phyloP scores from a whole-genome alignment of 1,140 invertebrate species.

The Drosophila bocki region DNA sequence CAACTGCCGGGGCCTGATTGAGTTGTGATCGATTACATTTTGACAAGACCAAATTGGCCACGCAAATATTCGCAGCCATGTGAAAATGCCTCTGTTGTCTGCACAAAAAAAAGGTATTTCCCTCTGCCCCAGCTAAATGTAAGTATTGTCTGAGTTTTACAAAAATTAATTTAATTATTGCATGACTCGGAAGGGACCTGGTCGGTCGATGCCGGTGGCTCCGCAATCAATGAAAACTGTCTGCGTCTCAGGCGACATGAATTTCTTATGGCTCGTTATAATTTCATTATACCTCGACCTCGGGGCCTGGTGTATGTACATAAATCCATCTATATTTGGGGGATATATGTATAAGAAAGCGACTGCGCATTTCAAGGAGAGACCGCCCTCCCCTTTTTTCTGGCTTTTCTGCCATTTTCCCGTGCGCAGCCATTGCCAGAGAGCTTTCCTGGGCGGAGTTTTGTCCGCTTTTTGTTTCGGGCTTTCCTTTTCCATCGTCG shows the following conservation, averaged over 20 bases:
- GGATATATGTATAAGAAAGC: constrained; percentile 43
- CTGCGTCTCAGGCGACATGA: constrained; percentile 62
- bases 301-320: constrained; percentile 2
- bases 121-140: not conserved
- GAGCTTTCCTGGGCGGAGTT: constrained; percentile 72
- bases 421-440: constrained; percentile 73
- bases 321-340: constrained; percentile 16
- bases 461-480: constrained; percentile 43
- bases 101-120: constrained; percentile 10
- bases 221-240: constrained; percentile 59
- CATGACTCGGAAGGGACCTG: constrained; percentile 22
- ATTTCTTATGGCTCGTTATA: constrained; percentile 84
- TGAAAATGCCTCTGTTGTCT: constrained; percentile 31
- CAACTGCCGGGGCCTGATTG: constrained; percentile 64
- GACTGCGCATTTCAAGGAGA: constrained; percentile 80
- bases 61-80: constrained; percentile 58
- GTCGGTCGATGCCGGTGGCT: constrained; percentile 1
- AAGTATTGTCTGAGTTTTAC: constrained; percentile 29
- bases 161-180: constrained; percentile 77
- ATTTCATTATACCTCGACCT: constrained; percentile 77
- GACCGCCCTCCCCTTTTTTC: constrained; percentile 18
- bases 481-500: constrained; percentile 25
- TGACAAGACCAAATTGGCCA: constrained; percentile 76
- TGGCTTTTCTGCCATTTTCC: constrained; percentile 63
- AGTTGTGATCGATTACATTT: constrained; percentile 84